These are phyloP conservation scores for Zaprionus lachaisei DNA, from an alignment of 1,140 invertebrate genomes.

Conservation along the genomic window DNA sequence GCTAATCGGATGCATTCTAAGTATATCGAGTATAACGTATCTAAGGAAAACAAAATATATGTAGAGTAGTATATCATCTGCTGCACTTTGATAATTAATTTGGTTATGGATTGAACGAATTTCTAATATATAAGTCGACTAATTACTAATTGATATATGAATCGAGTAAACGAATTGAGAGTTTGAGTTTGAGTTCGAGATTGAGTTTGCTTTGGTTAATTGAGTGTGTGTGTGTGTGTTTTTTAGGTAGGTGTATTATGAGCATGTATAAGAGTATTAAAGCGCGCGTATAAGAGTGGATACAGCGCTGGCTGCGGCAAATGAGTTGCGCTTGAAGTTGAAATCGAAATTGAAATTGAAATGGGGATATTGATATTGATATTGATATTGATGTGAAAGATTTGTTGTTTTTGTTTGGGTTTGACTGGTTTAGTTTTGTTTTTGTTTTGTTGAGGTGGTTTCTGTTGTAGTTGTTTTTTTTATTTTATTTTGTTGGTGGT, in stretches of 20 bases:
- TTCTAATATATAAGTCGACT: conserved; percentile 48
- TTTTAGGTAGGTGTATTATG: conserved; percentile 34
- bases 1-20: conserved; percentile 61
- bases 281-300: conserved; percentile 42
- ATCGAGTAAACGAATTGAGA: conserved; percentile 33
- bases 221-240: conserved; percentile 16
- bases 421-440: conserved; percentile 30
- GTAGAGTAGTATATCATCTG: conserved; percentile 50
- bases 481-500: conserved; percentile 40
- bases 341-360: conserved; percentile 43
- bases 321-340: conserved; percentile 51
- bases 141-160: conserved; percentile 52
- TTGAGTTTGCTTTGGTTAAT: conserved; percentile 23
- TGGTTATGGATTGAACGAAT: conserved; percentile 34
- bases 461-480: conserved; percentile 46
- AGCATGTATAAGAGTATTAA: conserved; percentile 44
- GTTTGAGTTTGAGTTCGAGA: conserved; percentile 32
- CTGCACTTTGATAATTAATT: conserved; percentile 44
- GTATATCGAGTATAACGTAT: conserved; percentile 37
- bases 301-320: conserved; percentile 8
- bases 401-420: conserved; percentile 44
- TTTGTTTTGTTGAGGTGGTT: conserved; percentile 42
- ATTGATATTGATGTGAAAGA: conserved; percentile 26
- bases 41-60: conserved; percentile 44
- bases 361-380: conserved; percentile 48